Evolutionary conservation across 2,113 vertebrate species (phyloP).

Genomic region (Delphinus delphis): DNA sequence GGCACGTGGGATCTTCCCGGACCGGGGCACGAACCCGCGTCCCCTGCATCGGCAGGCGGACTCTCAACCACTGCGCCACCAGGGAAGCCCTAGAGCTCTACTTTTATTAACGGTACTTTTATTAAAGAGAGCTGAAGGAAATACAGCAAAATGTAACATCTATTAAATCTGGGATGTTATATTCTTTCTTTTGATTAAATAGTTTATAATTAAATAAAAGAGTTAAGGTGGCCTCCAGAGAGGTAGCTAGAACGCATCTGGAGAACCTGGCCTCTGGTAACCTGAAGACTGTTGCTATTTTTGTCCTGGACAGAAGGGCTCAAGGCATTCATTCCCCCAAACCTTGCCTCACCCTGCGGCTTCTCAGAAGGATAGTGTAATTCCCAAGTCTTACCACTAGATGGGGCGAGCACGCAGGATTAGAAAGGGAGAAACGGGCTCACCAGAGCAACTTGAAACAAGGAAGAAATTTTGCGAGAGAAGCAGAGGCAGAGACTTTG

Average conservation of each 20-base stretch:
- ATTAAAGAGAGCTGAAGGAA: background rate
- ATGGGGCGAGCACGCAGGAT: background rate
- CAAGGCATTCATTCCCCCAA: background rate
- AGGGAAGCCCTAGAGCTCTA: background rate
- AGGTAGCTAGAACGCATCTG: background rate
- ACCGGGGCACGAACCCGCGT: too few relatives aligned
- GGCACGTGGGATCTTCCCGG: too few relatives aligned
- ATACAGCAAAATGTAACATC: background rate
- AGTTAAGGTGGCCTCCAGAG: background rate
- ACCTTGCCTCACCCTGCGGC: rapidly evolving
- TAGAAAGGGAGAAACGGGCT: background rate
- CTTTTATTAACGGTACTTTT: background rate
- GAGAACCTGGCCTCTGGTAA: background rate
- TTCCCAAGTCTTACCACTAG: background rate
- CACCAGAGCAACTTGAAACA: background rate
- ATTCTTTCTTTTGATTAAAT: background rate
- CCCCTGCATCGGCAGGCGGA: too few relatives aligned
- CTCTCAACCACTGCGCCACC: too few relatives aligned
- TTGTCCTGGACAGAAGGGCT: rapidly evolving
- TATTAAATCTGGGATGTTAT: background rate
- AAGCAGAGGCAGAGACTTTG: background rate
- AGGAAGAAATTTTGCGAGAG: background rate
- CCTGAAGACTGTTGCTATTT: background rate
- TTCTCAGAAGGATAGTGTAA: background rate
- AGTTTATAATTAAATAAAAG: background rate